phyloP scores from a whole-genome alignment of 2,113 vertebrate species.

The Saccopteryx bilineata region DNA sequence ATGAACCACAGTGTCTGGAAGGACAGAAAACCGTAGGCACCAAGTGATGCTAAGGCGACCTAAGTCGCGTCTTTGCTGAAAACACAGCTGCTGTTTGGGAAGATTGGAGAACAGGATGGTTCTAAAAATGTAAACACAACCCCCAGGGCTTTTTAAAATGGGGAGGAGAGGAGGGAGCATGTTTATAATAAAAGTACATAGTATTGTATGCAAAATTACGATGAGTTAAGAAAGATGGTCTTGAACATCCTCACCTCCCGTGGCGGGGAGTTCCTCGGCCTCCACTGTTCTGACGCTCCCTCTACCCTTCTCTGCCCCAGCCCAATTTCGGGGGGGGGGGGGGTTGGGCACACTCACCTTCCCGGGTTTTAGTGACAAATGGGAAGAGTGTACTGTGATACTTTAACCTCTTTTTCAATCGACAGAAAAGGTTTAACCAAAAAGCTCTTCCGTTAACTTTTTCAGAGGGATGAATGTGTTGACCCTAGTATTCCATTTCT shows the following conservation, averaged over 20 bases:
- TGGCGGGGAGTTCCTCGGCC: neutral
- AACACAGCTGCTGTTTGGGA: neutral
- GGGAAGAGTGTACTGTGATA: neutral
- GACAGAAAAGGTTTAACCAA: constrained; percentile 6
- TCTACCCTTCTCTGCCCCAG: neutral
- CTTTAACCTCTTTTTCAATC: neutral
- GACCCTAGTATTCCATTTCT: neutral
- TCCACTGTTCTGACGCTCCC: neutral
- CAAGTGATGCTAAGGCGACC: neutral
- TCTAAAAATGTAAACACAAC: neutral
- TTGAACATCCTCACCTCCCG: neutral
- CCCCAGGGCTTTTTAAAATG: neutral
- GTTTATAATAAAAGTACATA: too few relatives aligned
- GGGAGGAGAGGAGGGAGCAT: too few relatives aligned
- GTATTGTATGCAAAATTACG: neutral
- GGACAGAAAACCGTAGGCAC: neutral
- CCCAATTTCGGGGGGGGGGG: constrained; percentile 42
- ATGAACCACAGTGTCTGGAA: neutral
- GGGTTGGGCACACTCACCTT: neutral
- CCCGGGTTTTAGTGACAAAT: neutral
- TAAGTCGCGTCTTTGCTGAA: constrained; percentile 30
- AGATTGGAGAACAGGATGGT: neutral
- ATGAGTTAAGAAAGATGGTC: neutral
- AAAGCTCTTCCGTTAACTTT: neutral
- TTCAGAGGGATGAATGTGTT: neutral